A percentile compares a stretch with the other conserved stretches of the same genome.
phyloP scores from a whole-genome alignment of 1,140 invertebrate species.

The Mya arenaria region DNA sequence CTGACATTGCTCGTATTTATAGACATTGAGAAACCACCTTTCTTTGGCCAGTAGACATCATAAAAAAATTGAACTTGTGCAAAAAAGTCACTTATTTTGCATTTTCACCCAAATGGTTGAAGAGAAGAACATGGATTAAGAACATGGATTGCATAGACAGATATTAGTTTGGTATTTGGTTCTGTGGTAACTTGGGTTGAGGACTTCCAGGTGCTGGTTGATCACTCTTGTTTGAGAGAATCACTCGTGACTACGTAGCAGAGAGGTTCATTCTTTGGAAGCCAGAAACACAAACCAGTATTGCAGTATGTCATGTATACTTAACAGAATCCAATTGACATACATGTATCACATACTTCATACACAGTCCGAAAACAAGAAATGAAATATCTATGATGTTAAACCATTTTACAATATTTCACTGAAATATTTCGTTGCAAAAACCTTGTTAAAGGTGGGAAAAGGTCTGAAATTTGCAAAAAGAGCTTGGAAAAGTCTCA shows the following conservation, averaged over 20 bases:
- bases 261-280: constrained; percentile 10
- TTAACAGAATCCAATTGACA: constrained; percentile 6
- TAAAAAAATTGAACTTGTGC: constrained; percentile 7
- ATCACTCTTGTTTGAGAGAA: too few species aligned
- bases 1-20: neutral
- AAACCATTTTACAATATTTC: neutral
- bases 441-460: neutral
- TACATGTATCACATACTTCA: constrained; percentile 1
- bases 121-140: too few species aligned
- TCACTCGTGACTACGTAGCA: constrained; percentile 15
- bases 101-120: constrained; percentile 14
- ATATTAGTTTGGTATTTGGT: neutral
- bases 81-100: neutral
- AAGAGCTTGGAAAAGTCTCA: too few species aligned
- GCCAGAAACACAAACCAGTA: constrained; percentile 30
- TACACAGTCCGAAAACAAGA: too few species aligned
- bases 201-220: constrained; percentile 14
- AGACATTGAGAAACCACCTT: neutral
- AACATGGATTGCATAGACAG: constrained; percentile 3
- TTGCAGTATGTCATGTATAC: constrained; percentile 24
- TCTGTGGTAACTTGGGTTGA: neutral
- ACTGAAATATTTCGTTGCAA: constrained; percentile 17
- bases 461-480: constrained; percentile 19
- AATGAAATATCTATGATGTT: constrained; percentile 23
- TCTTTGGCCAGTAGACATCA: neutral